These are phyloP conservation scores for Cichladusa arquata DNA, from an alignment of 2,113 vertebrate species.

Conservation along the genomic window DNA sequence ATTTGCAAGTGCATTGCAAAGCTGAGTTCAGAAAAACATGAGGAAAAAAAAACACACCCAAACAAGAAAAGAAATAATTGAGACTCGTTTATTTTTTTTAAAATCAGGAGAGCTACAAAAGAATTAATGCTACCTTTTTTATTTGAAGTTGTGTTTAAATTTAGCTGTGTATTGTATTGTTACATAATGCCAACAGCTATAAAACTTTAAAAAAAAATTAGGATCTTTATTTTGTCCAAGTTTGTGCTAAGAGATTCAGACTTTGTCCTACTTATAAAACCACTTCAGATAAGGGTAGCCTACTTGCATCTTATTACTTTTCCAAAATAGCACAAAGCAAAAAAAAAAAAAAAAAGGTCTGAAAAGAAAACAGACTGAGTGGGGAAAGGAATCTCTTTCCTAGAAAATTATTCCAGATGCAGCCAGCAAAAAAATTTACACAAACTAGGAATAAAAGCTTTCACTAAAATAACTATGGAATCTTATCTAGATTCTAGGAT, in stretches of 20 bases:
- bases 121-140: background rate
- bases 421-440: background rate
- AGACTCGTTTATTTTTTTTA: background rate
- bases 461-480: background rate
- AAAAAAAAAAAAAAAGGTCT: background rate
- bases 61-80: background rate
- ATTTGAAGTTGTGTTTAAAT: constrained; percentile 23
- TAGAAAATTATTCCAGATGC: constrained; percentile 20
- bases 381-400: constrained; percentile 12
- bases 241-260: constrained; percentile 42
- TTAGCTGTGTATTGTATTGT: background rate
- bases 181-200: constrained; percentile 1
- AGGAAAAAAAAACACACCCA: background rate
- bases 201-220: background rate
- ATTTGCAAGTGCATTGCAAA: background rate
- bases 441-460: background rate
- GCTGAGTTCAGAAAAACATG: background rate
- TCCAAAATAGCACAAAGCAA: constrained; percentile 36
- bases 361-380: background rate
- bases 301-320: constrained; percentile 65
- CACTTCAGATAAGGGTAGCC: constrained; percentile 54
- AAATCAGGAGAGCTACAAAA: background rate
- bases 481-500: background rate
- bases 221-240: background rate
- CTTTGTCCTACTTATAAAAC: constrained; percentile 58